phyloP scores from a whole-genome alignment of 2,888 invertebrate genomes.

The Allolobophora icterica region DNA sequence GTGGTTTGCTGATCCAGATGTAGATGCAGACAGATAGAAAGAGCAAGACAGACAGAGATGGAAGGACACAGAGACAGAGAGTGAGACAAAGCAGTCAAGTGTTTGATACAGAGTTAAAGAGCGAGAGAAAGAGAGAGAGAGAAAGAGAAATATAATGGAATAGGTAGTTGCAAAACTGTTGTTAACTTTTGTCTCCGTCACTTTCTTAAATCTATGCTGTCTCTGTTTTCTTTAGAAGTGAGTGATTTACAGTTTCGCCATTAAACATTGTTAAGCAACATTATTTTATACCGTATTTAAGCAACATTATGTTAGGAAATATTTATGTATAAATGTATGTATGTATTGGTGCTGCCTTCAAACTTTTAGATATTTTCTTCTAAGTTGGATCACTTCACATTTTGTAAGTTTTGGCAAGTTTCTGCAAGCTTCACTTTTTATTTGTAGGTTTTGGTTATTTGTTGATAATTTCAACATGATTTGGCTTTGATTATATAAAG shows the following conservation, averaged over 20 bases:
- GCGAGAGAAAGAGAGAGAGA: neutral
- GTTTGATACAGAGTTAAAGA: neutral
- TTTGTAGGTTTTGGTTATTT: constrained; percentile 1
- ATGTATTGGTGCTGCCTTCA: neutral
- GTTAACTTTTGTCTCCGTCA: neutral
- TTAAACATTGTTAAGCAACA: constrained; percentile 13
- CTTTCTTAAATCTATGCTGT: neutral
- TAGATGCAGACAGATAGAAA: neutral
- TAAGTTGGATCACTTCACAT: neutral
- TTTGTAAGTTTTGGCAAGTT: neutral
- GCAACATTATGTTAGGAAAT: constrained; percentile 27
- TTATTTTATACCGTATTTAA: constrained; percentile 18
- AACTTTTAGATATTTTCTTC: constrained; percentile 6
- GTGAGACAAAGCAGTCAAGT: neutral
- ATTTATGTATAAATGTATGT: constrained; percentile 6
- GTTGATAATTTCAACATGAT: neutral
- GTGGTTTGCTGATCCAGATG: neutral
- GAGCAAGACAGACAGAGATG: neutral
- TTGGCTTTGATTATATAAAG: neutral
- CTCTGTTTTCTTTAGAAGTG: neutral
- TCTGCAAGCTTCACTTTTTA: neutral
- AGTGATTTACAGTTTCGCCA: constrained; percentile 17
- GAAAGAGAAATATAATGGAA: neutral
- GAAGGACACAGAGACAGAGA: neutral
- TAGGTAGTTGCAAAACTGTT: constrained; percentile 1